Conservation (phyloP, 2,113 vertebrate genomes). For the Columba livia region DNA sequence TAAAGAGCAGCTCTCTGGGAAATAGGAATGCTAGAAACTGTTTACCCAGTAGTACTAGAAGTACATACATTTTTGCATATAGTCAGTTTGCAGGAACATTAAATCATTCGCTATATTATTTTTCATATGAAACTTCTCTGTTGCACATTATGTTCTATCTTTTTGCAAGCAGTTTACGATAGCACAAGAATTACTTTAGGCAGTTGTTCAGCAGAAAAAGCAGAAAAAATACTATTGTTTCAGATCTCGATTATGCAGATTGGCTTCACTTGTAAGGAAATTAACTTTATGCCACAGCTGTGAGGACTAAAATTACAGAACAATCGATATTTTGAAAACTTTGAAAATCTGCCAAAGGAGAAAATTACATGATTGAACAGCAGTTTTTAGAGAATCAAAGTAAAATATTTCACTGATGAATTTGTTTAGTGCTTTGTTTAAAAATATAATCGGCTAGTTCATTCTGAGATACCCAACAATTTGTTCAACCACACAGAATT, state of each 20-base stretch:
- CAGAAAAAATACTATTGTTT: constrained; percentile 57
- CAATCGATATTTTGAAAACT: constrained; percentile 74
- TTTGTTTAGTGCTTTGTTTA: constrained; percentile 37
- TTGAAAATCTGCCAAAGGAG: constrained; percentile 75
- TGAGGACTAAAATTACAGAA: constrained; percentile 67
- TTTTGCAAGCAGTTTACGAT: not conserved
- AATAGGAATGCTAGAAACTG: not conserved
- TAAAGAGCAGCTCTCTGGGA: not conserved
- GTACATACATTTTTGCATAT: not conserved
- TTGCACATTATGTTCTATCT: not conserved
- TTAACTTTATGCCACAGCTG: constrained; percentile 73
- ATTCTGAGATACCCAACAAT: not conserved
- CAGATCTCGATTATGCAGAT: constrained; percentile 71
- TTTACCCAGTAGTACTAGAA: not conserved
- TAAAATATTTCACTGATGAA: constrained; percentile 60
- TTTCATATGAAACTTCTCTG: not conserved
- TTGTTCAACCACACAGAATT: not conserved
- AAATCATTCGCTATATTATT: not conserved
- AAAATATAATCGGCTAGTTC: not conserved
- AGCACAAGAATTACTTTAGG: not conserved
- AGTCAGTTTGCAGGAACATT: not conserved
- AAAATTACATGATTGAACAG: constrained; percentile 74
- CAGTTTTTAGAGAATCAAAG: constrained; percentile 48
- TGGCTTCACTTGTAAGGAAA: constrained; percentile 64
- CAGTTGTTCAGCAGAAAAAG: not conserved